A percentile compares a stretch with the other conserved stretches of the same genome.
Conservation (phyloP, 2,113 vertebrate species). For the Hemichromis elongatus region DNA sequence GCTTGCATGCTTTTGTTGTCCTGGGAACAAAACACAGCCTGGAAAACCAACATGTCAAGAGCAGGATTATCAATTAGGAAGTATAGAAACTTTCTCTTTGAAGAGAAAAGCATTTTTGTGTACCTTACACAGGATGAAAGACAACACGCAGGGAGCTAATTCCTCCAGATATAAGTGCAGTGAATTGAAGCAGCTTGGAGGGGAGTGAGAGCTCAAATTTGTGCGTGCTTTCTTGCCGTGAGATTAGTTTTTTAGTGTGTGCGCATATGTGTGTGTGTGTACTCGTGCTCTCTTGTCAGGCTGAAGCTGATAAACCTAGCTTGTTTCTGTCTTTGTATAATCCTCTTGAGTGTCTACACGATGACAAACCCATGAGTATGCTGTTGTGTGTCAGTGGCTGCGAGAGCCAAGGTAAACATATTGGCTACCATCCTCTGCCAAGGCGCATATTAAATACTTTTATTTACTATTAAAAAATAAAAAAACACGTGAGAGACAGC, state of each 20-base stretch:
- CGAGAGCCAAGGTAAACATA: constrained; percentile 44
- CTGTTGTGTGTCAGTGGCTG: constrained; percentile 20
- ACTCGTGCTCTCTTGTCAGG: background rate
- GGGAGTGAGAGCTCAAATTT: constrained; percentile 7
- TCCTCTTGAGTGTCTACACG: constrained; percentile 49
- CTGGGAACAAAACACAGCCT: constrained; percentile 38
- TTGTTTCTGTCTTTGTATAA: constrained; percentile 61
- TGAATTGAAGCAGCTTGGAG: constrained; percentile 4
- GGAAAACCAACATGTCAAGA: constrained; percentile 5
- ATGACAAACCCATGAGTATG: constrained; percentile 51
- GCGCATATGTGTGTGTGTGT: background rate
- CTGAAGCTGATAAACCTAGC: constrained; percentile 53
- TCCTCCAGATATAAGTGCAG: background rate
- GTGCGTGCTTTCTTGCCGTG: background rate
- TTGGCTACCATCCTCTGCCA: background rate
- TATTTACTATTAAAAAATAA: background rate
- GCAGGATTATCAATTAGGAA: constrained; percentile 55
- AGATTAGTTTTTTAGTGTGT: constrained; percentile 18
- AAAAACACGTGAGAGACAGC: background rate
- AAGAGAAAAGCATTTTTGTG: constrained; percentile 48
- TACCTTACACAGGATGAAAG: constrained; percentile 21
- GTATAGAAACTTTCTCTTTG: constrained; percentile 51
- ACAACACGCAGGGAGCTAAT: background rate
- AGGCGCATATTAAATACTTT: background rate
- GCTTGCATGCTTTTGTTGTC: constrained; percentile 38